Evolutionary conservation across 2,888 invertebrate genomes (phyloP).

Genomic region (Poecilobothrus nobilitatus): DNA sequence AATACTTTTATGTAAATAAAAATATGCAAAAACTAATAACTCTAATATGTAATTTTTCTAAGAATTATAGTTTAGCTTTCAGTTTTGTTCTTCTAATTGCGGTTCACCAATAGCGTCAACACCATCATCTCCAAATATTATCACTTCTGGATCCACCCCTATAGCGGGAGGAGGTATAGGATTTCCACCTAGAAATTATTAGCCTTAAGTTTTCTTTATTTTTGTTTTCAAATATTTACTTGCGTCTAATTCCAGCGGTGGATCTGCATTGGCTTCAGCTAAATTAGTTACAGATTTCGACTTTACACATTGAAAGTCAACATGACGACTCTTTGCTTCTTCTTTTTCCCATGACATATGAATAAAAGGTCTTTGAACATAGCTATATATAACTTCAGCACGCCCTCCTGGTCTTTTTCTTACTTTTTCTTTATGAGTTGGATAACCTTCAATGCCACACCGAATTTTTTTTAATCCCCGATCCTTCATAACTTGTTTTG

Average conservation of each 20-base stretch:
- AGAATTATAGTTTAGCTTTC: conserved; percentile 7
- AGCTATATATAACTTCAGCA: conserved; percentile 98
- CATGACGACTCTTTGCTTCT: conserved; percentile 96
- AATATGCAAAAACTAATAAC: too few species aligned
- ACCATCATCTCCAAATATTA: conserved; percentile 21
- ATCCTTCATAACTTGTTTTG: conserved; percentile 98
- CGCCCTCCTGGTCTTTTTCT: conserved; percentile 90
- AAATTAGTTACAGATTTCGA: conserved; percentile 96
- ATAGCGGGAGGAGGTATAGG: conserved; percentile 37
- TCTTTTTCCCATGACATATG: conserved; percentile 95
- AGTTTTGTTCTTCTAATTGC: conserved; percentile 24
- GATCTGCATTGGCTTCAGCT: conserved; percentile 90
- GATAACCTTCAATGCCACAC: conserved; percentile 97
- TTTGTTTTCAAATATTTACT: conserved; percentile 27
- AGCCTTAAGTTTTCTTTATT: neutral
- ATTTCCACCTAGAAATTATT: conserved; percentile 35
- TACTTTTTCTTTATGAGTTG: conserved; percentile 98
- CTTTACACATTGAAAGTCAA: conserved; percentile 98
- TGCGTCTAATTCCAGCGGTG: conserved; percentile 49
- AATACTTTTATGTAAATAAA: neutral
- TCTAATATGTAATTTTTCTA: neutral
- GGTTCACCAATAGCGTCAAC: conserved; percentile 27
- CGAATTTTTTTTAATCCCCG: conserved; percentile 97
- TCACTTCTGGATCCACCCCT: conserved; percentile 17
- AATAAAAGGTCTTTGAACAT: conserved; percentile 97